A percentile compares a stretch with the other conserved stretches of the same genome.
Evolutionary conservation across 2,888 invertebrate genomes (phyloP).

Genomic region (Eupithecia subumbrata): DNA sequence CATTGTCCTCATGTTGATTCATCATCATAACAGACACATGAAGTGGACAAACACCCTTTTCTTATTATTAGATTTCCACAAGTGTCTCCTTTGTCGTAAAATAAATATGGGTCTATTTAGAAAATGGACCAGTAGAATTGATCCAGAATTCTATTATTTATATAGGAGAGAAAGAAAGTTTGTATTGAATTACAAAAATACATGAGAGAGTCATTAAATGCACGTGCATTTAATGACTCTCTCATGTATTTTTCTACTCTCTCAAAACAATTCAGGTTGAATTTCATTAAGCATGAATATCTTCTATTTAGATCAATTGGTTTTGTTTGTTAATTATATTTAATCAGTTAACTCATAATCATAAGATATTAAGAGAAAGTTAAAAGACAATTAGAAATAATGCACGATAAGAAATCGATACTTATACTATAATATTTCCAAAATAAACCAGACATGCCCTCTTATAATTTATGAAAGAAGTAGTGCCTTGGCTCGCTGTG

Average conservation of each 20-base stretch:
- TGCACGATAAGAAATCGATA: neutral
- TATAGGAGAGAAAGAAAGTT: constrained; percentile 23
- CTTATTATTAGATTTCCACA: constrained; percentile 43
- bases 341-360: neutral
- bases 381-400: neutral
- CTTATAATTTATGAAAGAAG: neutral
- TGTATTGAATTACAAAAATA: neutral
- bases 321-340: neutral
- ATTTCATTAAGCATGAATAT: neutral
- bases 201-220: neutral
- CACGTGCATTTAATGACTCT: too few species aligned
- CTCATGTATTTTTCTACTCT: too few species aligned
- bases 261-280: too few species aligned
- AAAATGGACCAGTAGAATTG: constrained; percentile 23
- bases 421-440: neutral
- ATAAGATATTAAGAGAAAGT: neutral
- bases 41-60: constrained; percentile 38
- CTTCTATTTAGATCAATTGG: neutral
- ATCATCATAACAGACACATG: constrained; percentile 30
- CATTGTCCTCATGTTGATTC: constrained; percentile 47
- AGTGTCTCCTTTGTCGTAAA: constrained; percentile 33
- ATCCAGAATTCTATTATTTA: constrained; percentile 48
- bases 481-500: too few species aligned
- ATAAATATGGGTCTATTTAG: constrained; percentile 36
- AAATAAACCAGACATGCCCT: neutral